Base-by-base conservation (phyloP, 1,140 invertebrate species). In the Coenobita brevimanus region DNA sequence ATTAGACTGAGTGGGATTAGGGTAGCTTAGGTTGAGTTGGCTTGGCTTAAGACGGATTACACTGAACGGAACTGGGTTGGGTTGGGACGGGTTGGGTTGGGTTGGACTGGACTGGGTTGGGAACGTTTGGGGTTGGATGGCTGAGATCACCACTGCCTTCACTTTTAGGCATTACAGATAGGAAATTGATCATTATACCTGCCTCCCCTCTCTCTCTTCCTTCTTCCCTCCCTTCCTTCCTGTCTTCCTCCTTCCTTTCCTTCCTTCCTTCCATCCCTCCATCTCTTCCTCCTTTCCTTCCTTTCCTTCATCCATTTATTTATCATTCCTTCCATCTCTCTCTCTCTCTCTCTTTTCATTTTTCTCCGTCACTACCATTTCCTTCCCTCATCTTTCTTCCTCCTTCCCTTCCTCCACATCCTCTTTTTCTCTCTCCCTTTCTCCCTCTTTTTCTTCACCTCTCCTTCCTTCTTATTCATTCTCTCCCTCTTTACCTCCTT, bases 341-440 rank as follows among this genome's bases (percentile, higher is more conserved):
- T 13, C 71, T 46, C 1, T 6, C 21, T 75, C 41, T 13, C 71
- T 24, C 41, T 8, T n/a, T 21, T 41, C 13, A 3, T 24, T 10
- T n/a, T 13, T 24, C 41, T 41, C 36, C n/a, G n/a, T 8, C 41
- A 10, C n/a, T 21, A 6, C n/a, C 41, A 33, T 24, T 6, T 8
- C 41, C 30, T 54, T 17, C 76, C 17, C 33, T 36, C 67, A 1
- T 30, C 33, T 30, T 71, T 1, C 33, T 30, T 27, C 67, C 38
- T 38, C 21, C 27, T 43, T 38, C 3, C 71, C 1, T 78, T 17
- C 38, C 15, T 43, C 1, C 33, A 10, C 38, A 41, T 1, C 3
- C 73, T 1, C 73, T 76, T 38, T 36, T 3, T 76, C 73, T 41
- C 73, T 76, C 38, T 76, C 73, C 43, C 38, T 76, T 38, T 57